These are phyloP conservation scores for Macrobrachium rosenbergii DNA, from an alignment of 1,140 invertebrate genomes.

Conservation along the genomic window DNA sequence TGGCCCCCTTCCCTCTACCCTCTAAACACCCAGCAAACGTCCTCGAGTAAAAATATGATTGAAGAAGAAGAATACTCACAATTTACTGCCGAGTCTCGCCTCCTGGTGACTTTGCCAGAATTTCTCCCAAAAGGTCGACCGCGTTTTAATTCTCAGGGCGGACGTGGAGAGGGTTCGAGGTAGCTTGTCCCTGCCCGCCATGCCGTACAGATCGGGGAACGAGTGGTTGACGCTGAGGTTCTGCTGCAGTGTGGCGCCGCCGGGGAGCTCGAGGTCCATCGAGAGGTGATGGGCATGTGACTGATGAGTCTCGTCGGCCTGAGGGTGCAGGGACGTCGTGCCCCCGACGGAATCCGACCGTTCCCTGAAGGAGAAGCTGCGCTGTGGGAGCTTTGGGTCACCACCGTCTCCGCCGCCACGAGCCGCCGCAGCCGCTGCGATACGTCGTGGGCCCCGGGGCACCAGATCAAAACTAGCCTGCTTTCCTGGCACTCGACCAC, in stretches of 20 bases:
- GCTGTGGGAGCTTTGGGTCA: constrained; percentile 13
- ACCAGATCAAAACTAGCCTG: constrained; percentile 22
- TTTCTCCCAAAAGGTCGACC: constrained; percentile 85
- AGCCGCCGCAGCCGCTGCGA: neutral
- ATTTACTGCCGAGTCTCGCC: constrained; percentile 31
- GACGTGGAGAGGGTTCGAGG: constrained; percentile 80
- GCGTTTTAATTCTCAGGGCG: constrained; percentile 80
- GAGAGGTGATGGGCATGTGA: constrained; percentile 38
- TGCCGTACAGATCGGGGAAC: constrained; percentile 62
- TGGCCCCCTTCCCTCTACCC: no score
- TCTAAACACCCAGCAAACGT: no score
- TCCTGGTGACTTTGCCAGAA: constrained; percentile 74
- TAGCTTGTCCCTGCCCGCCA: constrained; percentile 63
- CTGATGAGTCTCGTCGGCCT: neutral
- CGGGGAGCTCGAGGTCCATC: constrained; percentile 59
- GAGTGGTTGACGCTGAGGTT: constrained; percentile 54
- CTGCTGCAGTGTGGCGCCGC: constrained; percentile 23
- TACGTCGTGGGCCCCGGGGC: constrained; percentile 26
- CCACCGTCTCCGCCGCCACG: constrained; percentile 7
- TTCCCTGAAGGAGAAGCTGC: constrained; percentile 57
- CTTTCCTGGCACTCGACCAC: constrained; percentile 39
- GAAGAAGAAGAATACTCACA: constrained; percentile 35
- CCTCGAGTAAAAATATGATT: no score
- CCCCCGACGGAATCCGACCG: constrained; percentile 42
- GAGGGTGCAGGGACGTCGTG: constrained; percentile 13